Base-by-base conservation (phyloP, 2,113 vertebrate genomes). In the Quiscalus mexicanus region DNA sequence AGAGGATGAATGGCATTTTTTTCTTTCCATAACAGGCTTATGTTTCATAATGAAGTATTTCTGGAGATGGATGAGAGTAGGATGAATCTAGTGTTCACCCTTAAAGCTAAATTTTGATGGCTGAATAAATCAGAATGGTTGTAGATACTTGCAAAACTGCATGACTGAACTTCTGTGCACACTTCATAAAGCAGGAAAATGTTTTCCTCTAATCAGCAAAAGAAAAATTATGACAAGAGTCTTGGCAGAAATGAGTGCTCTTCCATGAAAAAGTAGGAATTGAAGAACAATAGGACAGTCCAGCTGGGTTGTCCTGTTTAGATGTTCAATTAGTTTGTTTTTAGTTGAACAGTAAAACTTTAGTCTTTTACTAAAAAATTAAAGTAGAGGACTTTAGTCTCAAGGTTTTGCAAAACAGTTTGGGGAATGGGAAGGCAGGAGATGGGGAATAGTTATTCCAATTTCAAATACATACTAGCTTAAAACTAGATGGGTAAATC, bases 101-200 rank as follows among this genome's bases (percentile, higher is more conserved):
- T 84, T 87, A 87, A 89, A 93, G 87, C 90, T 90, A 59, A 64
- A 87, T 95, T 95, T 95, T 91, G 75, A 94, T 95, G 95, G 92
- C 53, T 95, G 89, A 90, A 20, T 97, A 92, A 50, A 87, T 94
- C 60, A 90, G 87, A 95, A 95, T 95, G 79, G 87, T 18, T 90
- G 70, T 80, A 87, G 85, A 42, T 90, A 45, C 12, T 85, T 84
- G 75, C 27, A 67, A 39, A 89, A 41, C 80, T 92, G 96, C 93
- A 78, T 95, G 93, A 94, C 91, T 96, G 92, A 93, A 91, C 86
- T 94, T 91, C 39, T 90, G 12, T 92, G 35, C 62, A 83, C 86
- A 77, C 84, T 96, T 97, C 41, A 56, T 56, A 64, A 91, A 94
- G 84, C 75, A 87, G 39, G 39, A 80, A 89, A 85, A 60, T 39